Conservation (phyloP, 2,797 vertebrate genomes). For the Enteromius treurensis region DNA sequence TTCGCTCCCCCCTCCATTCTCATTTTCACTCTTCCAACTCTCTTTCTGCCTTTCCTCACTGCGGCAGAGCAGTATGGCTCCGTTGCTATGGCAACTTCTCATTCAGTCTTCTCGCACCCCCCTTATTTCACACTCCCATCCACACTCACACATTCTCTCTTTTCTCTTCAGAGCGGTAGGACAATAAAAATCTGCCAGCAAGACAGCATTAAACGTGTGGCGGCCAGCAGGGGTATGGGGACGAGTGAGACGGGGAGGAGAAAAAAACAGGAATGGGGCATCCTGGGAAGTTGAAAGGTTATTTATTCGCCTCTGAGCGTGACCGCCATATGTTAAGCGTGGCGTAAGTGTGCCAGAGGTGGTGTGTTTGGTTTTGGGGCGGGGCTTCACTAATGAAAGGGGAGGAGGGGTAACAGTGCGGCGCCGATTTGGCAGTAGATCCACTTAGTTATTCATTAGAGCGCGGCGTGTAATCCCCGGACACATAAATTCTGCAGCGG, state of each 20-base stretch:
- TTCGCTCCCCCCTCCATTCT: conserved; percentile 35
- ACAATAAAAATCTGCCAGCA: conserved; percentile 68
- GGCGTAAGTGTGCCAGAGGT: conserved; percentile 66
- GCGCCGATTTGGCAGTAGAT: conserved; percentile 53
- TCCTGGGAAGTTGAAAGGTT: conserved; percentile 64
- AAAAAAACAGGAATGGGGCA: conserved; percentile 42
- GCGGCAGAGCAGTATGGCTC: conserved; percentile 82
- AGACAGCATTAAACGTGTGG: conserved; percentile 64
- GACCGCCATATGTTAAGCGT: conserved; percentile 73
- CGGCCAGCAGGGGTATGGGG: conserved; percentile 42
- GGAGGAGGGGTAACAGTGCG: conserved; percentile 15
- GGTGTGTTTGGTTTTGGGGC: conserved; percentile 51
- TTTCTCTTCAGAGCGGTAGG: conserved; percentile 61
- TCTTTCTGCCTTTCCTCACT: conserved; percentile 70
- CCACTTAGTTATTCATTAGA: conserved; percentile 72
- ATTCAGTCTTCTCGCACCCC: conserved; percentile 68
- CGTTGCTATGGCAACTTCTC: conserved; percentile 87
- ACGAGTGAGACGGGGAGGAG: conserved; percentile 62
- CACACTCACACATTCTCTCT: conserved; percentile 51
- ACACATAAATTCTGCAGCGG: conserved; percentile 57
- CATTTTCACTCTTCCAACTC: conserved; percentile 46
- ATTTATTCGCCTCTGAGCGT: conserved; percentile 70
- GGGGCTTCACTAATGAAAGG: conserved; percentile 57
- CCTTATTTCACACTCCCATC: conserved; percentile 53
- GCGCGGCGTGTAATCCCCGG: conserved; percentile 60